Evolutionary conservation across 2,888 invertebrate genomes (phyloP), one percentile per base, ranked within the genome.

Genomic region (Synergus umbraculus): DNA sequence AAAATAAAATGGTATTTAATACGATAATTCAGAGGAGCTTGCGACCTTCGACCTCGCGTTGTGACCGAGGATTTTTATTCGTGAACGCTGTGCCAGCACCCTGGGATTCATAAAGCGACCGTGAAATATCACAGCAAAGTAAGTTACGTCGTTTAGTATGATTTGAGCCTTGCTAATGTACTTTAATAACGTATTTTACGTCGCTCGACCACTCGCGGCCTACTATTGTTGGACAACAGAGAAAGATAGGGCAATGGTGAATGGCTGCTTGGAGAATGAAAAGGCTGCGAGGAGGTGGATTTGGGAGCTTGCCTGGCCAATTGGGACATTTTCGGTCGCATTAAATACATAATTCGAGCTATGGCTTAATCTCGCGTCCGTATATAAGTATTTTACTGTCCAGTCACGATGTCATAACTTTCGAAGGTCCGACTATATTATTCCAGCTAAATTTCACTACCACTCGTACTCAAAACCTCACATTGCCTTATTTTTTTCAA

Each of bases 111-210:
- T 87, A 86, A 87, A 87, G 85, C 85, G 86, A 77, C 85, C 83
- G 85, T 87, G 87, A 87, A 87, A 87, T 87, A 86, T 87, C 85
- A 86, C 83, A 83, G 86, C 83, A 86, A 87, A 87, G 86, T 87
- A 87, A 87, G 87, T 87, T 87, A 85, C 85, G 86, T 86, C 87
- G 86, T 87, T 87, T 87, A 87, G 86, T 85, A 85, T 84, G 87
- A 87, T 88, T 87, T 85, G 85, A 87, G 87, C 84, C 82, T 81
- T 84, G 85, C 86, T 87, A 87, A 87, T 87, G 86, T 86, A 84
- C 86, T 87, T 86, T 86, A 86, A 87, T 86, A 87, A 86, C 86
- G 85, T 85, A 85, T 87, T 87, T 84, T 84, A 85, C 82, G 84
- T 86, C 82, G 84, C 80, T 79, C 79, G 83, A 81, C 78, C 84